Evolutionary conservation across 92 coral and sea anemone genomes (phyloP), one percentile per base, ranked within the genome.

Genomic region (Bergia sp.): DNA sequence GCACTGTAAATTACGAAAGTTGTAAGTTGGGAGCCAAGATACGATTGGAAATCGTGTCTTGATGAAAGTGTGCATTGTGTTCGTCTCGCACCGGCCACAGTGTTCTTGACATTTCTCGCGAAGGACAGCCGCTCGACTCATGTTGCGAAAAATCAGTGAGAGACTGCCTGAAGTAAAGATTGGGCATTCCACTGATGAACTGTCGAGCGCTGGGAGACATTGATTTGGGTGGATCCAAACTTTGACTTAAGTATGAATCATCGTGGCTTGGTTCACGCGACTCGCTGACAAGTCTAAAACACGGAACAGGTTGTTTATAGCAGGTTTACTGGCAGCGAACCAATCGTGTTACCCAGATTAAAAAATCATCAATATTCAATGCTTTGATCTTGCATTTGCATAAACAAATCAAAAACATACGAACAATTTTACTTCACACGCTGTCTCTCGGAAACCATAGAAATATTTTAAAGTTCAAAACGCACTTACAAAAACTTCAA

Each of bases 1-100:
- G 85, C 94, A 96, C 81, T 97, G 98, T 45, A 97, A 78, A 20
- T 82, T 89, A 37, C 86, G 89, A 44, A 95, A 90, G 7, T 91
- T 90, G 89, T 97, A 97, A 38, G 78, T 75, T 9, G 98, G 98
- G 13, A 97, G 91, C 99, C 99, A 97, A 23, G 82, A 78, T 40
- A 87, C 47, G 58, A 97, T 97, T 5, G 99, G 99, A 16, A 97
- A 81, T 57, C 98, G 91, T 82, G 94, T 96, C 82, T 67, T 90
- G 45, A 93, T 9, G 79, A 81, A 90, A 3, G 57, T 87, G 72
- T 89, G 90, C 47, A 82, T 76, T 37, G 37, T 38, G 44, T 91
- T 88, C 73, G 88, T 87, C 67, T 91, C 81, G 42, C 88, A 67
- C 6, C 89, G 49, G 65, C 79, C 84, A 85, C 96, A 95, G 81